Percentiles rank a stretch among this genome's conserved stretches.
These are phyloP conservation scores for Himalopsyche tibetana DNA, from an alignment of 2,888 invertebrate genomes.

Conservation along the genomic window DNA sequence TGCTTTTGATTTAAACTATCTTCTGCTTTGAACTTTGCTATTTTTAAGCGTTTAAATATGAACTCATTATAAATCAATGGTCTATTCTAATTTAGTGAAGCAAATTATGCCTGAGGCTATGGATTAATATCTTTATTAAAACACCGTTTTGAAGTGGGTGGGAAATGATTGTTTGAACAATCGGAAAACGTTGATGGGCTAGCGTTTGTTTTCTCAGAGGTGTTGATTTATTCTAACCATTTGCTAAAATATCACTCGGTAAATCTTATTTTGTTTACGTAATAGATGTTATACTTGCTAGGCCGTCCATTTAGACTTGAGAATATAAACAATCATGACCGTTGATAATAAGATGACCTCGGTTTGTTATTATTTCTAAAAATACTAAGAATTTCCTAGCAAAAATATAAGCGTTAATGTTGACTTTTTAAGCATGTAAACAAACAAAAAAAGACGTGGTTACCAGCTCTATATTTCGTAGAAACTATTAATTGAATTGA, in stretches of 20 bases:
- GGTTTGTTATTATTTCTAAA: neutral
- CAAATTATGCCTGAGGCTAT: too few species aligned
- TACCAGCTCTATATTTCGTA: too few species aligned
- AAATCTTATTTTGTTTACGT: slow-evolving; percentile 14
- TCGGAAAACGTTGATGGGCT: slow-evolving; percentile 8
- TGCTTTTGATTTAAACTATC: too few species aligned
- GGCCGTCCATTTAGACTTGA: neutral
- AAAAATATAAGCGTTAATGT: too few species aligned
- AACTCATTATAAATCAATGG: too few species aligned
- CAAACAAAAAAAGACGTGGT: too few species aligned
- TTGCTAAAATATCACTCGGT: slow-evolving; percentile 27
- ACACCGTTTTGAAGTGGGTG: neutral
- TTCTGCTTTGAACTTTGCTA: too few species aligned
- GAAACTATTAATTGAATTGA: too few species aligned
- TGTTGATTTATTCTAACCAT: slow-evolving; percentile 11
- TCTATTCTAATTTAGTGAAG: too few species aligned
- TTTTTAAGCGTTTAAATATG: too few species aligned
- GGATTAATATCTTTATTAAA: neutral
- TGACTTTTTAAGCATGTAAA: too few species aligned
- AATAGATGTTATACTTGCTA: neutral
- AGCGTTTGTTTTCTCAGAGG: slow-evolving; percentile 29
- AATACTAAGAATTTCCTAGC: neutral
- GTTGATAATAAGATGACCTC: neutral
- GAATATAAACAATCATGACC: slow-evolving; percentile 15
- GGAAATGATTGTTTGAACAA: slow-evolving; percentile 7